Base-by-base conservation (phyloP, 1,140 invertebrate species). In the Vollenhovia emeryi region DNA sequence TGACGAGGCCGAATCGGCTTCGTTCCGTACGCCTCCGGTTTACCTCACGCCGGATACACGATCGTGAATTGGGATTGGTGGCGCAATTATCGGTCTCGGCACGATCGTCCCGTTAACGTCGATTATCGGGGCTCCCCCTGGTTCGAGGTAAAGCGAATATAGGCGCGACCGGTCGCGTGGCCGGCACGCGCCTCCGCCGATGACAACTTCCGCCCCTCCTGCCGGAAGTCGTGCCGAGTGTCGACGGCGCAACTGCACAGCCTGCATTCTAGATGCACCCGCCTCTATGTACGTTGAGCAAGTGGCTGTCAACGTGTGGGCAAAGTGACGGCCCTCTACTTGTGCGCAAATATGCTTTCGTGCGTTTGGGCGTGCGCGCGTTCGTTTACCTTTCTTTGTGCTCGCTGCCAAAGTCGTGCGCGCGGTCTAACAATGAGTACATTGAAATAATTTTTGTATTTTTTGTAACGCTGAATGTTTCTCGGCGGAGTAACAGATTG, bases 161-260 rank as follows among this genome's bases (percentile, higher is more conserved):
- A 62, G 55, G 64, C 30, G 79, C 74, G 69, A 82, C 24, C 55
- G 75, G 91, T 92, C 94, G 93, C 92, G 94, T 94, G 94, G 87
- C 91, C 6, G 92, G 78, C 93, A 94, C 94, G 93, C 92, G 90
- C 68, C 64, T 13, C 33, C 59, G 30, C 69, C 87, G 87, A 91
- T 89, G 91, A 92, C 92, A 91, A 93, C 90, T 93, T 94, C 93
- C 93, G 92, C 68, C 90, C 84, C 87, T 84, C 66, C 86, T 89
- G 86, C 92, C 89, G 89, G 84, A 92, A 93, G 86, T 92, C 82
- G 71, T 27, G 57, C 80, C 87, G 66, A 60, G 79, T 64, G 33
- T 80, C 64, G 80, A 84, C 62, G 55, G 30, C 66, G 40, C 68
- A 82, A 90, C 79, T 86, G 79, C 85, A 50, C 60, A 80, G 71